Evolutionary conservation across 30 jellyfish, hydroid and myxozoan genomes (phyloP).

Genomic region (Turritopsis dohrnii): DNA sequence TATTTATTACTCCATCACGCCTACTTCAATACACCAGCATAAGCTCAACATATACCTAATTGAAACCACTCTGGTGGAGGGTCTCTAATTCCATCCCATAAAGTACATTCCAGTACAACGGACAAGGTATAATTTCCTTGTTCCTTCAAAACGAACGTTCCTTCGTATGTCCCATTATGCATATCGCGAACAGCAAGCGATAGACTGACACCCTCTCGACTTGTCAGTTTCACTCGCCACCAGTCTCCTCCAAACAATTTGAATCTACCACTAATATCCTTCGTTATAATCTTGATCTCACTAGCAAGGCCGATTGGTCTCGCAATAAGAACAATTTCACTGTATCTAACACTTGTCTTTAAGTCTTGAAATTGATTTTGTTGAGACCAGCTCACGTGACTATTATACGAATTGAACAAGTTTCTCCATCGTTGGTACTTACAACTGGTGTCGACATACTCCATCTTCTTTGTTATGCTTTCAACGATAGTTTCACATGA

Average conservation of each 20-base stretch:
- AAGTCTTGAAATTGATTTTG: neutral
- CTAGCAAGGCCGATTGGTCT: neutral
- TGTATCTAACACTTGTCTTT: neutral
- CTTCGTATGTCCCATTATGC: neutral
- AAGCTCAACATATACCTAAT: neutral
- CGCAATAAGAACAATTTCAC: neutral
- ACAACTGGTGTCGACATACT: neutral
- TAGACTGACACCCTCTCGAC: neutral
- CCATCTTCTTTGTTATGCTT: neutral
- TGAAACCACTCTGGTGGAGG: conserved; percentile 13
- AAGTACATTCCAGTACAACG: neutral
- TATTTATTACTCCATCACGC: neutral
- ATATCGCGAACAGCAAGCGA: neutral
- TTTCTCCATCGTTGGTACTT: neutral
- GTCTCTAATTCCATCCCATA: conserved; percentile 7
- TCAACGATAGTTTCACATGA: neutral
- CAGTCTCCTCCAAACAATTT: neutral
- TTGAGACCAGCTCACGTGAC: neutral
- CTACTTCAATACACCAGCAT: neutral
- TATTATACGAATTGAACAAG: neutral
- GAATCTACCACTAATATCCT: neutral
- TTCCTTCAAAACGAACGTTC: neutral
- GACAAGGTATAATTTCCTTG: neutral
- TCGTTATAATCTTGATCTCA: neutral
- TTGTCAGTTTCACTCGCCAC: neutral